These are phyloP conservation scores for Galemys pyrenaicus DNA, from an alignment of 2,113 vertebrate species.

Conservation along the genomic window DNA sequence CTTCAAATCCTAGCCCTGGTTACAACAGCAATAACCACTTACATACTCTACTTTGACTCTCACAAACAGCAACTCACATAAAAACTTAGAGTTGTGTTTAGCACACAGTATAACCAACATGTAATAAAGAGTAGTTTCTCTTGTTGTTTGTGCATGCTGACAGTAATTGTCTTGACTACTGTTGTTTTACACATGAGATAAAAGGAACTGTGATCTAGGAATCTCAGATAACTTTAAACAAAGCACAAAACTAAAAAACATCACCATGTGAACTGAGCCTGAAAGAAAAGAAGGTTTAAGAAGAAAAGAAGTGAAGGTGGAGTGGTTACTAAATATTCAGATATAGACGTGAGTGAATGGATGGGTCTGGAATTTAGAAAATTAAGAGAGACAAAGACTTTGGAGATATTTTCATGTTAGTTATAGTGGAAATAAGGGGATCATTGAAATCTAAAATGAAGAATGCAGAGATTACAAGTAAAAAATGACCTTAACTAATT, in stretches of 20 bases:
- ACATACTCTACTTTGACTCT: neutral
- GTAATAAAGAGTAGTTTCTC: constrained; percentile 18
- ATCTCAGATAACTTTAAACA: neutral
- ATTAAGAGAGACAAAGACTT: neutral
- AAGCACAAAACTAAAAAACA: neutral
- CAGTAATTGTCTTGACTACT: neutral
- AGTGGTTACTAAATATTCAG: neutral
- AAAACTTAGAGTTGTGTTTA: neutral
- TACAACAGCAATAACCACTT: constrained; percentile 22
- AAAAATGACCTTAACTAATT: neutral
- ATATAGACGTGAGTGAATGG: neutral
- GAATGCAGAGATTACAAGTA: neutral
- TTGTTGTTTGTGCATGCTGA: constrained; percentile 1
- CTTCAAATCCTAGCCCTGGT: constrained; percentile 45
- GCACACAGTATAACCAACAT: neutral
- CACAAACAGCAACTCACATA: constrained; percentile 35
- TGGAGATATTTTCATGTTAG: neutral
- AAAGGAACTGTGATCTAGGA: constrained; percentile 6
- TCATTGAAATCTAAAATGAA: neutral
- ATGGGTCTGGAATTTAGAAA: neutral
- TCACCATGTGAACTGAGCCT: neutral
- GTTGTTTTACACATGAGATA: constrained; percentile 27
- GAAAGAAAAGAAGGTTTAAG: neutral
- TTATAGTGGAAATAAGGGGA: neutral
- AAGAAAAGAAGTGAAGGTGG: neutral